Base-by-base conservation (phyloP, 2,888 invertebrate genomes). In the Encarsia formosa region DNA sequence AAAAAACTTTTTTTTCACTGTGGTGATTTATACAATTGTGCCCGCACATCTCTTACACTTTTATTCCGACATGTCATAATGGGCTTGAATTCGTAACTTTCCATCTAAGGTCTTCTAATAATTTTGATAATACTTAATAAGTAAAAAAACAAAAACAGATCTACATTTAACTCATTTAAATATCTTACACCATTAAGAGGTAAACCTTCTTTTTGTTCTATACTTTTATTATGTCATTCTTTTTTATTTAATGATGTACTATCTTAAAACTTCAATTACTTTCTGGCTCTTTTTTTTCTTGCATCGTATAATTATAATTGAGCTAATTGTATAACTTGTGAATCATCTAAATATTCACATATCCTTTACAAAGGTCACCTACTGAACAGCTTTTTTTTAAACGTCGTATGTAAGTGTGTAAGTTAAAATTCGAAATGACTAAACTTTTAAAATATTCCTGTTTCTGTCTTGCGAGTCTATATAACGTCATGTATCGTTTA, bases 291-390 rank as follows among this genome's bases (percentile, higher is more conserved):
- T 24, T 44, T 49, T 44, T 48, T 39, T 47, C 43, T 39, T 38
- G 5, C 37, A 41, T 41, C 51, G 20, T 52, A 52, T 49, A 55
- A 41, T 49, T 54, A 42, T 48, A 54, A 50, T 50, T 54, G 47
- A 26, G 40, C 49, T 55, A 52, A 52, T 52, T 35, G 42, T 54
- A 40, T 50, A 48, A 43, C 50, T 37, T 49, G 48, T 52, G 37
- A 55, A 52, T 55, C 22, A 42, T 41, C 45, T 55, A 52, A 49
- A 41, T 52, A 52, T 55, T 55, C 48, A 55, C 55, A 38, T 49
- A 55, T 23, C 39, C 26, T 49, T 29, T 39, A 46, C 18, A 52
- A 56, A 52, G 51, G 38, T 49, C 31, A 26, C 24, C 52, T 52
- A 51, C 40, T 35, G 31, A 52, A 52, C 39, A 47, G 46, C 19